Evolutionary conservation across 2,113 vertebrate genomes (phyloP), one percentile per base, ranked within the genome.

Genomic region (Lota lota): DNA sequence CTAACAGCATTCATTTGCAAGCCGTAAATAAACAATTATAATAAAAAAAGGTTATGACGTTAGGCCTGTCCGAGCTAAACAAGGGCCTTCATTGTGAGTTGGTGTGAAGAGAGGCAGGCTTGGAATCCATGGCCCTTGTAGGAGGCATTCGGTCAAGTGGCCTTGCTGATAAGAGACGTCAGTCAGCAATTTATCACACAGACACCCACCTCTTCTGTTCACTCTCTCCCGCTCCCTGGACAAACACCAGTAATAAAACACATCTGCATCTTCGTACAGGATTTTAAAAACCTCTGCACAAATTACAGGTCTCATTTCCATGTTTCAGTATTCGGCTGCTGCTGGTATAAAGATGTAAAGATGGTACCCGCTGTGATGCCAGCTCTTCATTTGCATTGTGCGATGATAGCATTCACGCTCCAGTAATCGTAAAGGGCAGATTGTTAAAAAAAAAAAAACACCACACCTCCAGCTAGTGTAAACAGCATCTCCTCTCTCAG

Each of bases 131-230:
- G 70, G 77, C 72, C 63, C 40, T 72, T 73, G 73, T 61, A 69
- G 79, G 79, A 83, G 80, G 76, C 79, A 73, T 82, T 66, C 73
- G 79, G 85, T 85, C 79, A 83, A 86, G 83, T 83, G 81, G 71
- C 81, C 86, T 87, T 79, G 82, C 83, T 87, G 85, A 90, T 88
- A 88, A 87, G 74, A 80, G 61, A 72, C 63, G 78, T 81, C 83
- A 72, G 66, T 56, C 4, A 67, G 72, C 87, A 77, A 86, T 88
- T 83, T 73, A 85, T 86, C 53, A 78, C 69, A 62, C 68, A 61
- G 70, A 65, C 78, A 70, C 67, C 72, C 82, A 64, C 28, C 75
- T 78, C 50, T 20, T 3, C 61, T 74, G 2, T 7, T 19, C 56
- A n/a, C 56, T 10, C 56, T 58, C 18, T 20, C 18, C 6, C n/a